Evolutionary conservation across 2,888 invertebrate species (phyloP).

Genomic region (Caenorhabditis sp.): DNA sequence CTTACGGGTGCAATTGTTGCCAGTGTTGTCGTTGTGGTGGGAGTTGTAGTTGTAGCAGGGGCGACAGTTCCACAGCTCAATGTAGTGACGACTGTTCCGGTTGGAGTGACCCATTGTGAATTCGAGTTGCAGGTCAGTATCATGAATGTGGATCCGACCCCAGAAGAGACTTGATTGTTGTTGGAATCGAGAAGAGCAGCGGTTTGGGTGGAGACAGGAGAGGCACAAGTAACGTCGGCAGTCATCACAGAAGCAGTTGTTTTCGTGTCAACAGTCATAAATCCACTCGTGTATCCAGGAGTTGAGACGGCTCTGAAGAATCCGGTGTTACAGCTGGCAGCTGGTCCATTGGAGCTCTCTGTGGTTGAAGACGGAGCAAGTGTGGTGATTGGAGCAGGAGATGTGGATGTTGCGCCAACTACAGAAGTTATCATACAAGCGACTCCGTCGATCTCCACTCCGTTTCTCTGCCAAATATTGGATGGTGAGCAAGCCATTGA

Average conservation of each 20-base stretch:
- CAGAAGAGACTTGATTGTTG: slow-evolving; percentile 46
- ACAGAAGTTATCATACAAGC: slow-evolving; percentile 67
- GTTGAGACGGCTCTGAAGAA: slow-evolving; percentile 47
- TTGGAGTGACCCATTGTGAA: slow-evolving; percentile 67
- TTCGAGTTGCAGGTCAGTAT: slow-evolving; percentile 68
- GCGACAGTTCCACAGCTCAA: slow-evolving; percentile 57
- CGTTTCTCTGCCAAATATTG: slow-evolving; percentile 57
- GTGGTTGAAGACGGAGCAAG: slow-evolving; percentile 32
- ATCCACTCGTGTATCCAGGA: slow-evolving; percentile 59
- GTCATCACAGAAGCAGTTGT: slow-evolving; percentile 42
- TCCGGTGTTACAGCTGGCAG: slow-evolving; percentile 48
- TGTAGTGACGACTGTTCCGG: slow-evolving; percentile 47
- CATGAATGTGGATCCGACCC: slow-evolving; percentile 57
- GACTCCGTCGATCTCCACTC: slow-evolving; percentile 53
- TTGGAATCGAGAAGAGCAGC: slow-evolving; percentile 53
- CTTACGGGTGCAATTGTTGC: slow-evolving; percentile 31
- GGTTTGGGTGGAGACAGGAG: slow-evolving; percentile 46
- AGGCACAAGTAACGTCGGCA: slow-evolving; percentile 44
- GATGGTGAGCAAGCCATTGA: slow-evolving; percentile 58
- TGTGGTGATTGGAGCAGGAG: slow-evolving; percentile 61
- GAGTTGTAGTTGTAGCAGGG: slow-evolving; percentile 37
- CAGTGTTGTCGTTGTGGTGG: slow-evolving; percentile 33
- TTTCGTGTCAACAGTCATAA: slow-evolving; percentile 66
- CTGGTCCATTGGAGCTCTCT: slow-evolving; percentile 26
- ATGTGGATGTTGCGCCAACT: slow-evolving; percentile 35